Base-by-base conservation (phyloP, 2,888 invertebrate species). In the Ichneumon xanthorius region DNA sequence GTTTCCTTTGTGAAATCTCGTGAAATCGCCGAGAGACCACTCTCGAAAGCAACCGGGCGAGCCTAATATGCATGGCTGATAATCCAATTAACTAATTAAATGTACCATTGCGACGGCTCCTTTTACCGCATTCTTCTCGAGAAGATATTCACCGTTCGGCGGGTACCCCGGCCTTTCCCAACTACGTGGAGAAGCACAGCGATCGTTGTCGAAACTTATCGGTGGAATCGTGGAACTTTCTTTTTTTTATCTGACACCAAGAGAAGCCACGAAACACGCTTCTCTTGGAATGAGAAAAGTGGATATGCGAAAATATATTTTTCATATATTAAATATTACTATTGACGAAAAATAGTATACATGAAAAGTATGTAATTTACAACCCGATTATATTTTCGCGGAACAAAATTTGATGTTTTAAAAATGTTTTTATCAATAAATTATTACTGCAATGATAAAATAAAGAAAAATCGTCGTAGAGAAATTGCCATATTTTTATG, bases 401-500 rank as follows among this genome's bases (percentile, higher is more conserved):
- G 9, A 11, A 40, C 1, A 40, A 3, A 40, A 40, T 11, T 2
- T 2, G 40, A 2, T 40, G 0, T 9, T 11, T 40, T 2, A 11
- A 40, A 40, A 11, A 40, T 40, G 11, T 40, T 9, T 9, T 11
- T 11, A 40, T 9, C 40, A 40, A 40, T 37, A 37, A 37, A 37
- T 63, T 75, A 63, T 58, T 58, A 11, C 4, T 26, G 26, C 4
- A 11, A 11, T 14, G 22, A 58, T 0, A 22, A 22, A 80, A 73
- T 33, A 65, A 80, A 78, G 37, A 82, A 55, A 19, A 55, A 55
- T 48, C 16, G 80, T 71, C 40, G 67, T 48, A 78, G 45, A n/a
- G 63, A 30, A 61, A 75, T 80, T 33, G 63, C 77, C 86, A 85
- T 84, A 80, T 83, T 84, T 87, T 87, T 87, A 87, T 86, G 76